Percentiles rank a stretch among this genome's conserved stretches.
These are phyloP conservation scores for Melanitta fusca DNA, from an alignment of 2,797 vertebrate species.

Conservation along the genomic window DNA sequence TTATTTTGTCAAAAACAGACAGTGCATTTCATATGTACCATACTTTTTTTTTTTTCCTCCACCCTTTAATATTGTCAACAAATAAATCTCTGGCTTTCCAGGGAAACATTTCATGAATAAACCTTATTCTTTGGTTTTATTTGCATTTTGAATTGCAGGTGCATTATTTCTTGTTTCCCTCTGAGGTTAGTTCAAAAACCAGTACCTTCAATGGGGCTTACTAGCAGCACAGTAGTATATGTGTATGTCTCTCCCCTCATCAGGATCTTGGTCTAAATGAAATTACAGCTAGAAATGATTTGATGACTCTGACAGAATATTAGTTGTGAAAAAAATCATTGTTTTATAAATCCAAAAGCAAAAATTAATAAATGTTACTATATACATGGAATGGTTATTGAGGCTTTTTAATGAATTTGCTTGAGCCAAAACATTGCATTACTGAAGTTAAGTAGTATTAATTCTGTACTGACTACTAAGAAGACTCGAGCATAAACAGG, in stretches of 20 bases:
- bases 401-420: background rate
- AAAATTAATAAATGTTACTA: background rate
- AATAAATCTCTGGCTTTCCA: background rate
- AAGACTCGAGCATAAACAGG: background rate
- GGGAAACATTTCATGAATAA: background rate
- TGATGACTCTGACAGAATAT: background rate
- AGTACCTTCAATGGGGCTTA: background rate
- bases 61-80: background rate
- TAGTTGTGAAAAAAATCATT: background rate
- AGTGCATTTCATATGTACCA: background rate
- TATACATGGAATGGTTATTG: background rate
- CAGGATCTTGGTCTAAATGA: background rate
- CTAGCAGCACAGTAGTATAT: rapidly evolving
- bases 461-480: background rate
- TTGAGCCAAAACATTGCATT: background rate
- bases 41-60: background rate
- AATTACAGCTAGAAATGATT: background rate
- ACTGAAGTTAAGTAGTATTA: background rate
- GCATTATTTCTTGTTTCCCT: constrained; percentile 6
- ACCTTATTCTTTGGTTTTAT: background rate
- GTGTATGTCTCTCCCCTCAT: background rate
- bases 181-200: constrained; percentile 1
- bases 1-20: background rate
- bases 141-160: constrained; percentile 4
- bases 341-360: background rate